A percentile compares a stretch with the other conserved stretches of the same genome.
phyloP scores from a whole-genome alignment of 2,113 vertebrate genomes.

The Verasper variegatus region DNA sequence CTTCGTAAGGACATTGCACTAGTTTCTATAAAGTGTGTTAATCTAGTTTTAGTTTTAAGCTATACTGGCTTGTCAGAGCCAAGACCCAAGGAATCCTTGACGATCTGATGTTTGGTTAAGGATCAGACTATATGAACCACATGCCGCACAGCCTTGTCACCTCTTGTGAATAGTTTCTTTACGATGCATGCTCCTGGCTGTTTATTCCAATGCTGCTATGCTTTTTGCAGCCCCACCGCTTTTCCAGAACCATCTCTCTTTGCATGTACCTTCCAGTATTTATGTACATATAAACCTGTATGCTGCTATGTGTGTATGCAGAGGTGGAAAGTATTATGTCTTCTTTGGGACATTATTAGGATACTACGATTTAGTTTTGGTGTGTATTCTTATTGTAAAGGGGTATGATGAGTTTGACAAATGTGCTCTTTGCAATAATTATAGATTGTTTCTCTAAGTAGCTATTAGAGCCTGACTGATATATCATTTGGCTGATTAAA shows the following conservation, averaged over 20 bases:
- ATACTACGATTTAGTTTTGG: too few species aligned
- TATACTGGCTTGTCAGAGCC: background rate
- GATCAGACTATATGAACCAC: background rate
- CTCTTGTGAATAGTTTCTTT: slow-evolving; percentile 42
- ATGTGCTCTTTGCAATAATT: too few species aligned
- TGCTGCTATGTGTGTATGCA: slow-evolving; percentile 22
- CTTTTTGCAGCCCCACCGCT: slow-evolving; percentile 41
- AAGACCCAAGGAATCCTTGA: background rate
- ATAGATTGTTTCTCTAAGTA: too few species aligned
- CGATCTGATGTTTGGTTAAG: slow-evolving; percentile 1
- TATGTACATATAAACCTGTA: slow-evolving; percentile 13
- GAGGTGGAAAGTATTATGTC: slow-evolving; percentile 56
- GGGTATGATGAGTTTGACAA: too few species aligned
- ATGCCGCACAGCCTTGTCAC: slow-evolving; percentile 4
- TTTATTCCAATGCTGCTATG: slow-evolving; percentile 36
- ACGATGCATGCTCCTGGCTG: slow-evolving; percentile 78
- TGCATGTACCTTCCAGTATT: slow-evolving; percentile 84
- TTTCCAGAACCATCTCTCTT: slow-evolving; percentile 57
- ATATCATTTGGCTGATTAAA: too few species aligned
- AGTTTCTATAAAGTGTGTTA: background rate
- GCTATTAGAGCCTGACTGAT: too few species aligned
- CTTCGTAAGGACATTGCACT: too few species aligned
- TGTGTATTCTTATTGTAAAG: too few species aligned
- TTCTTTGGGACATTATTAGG: background rate
- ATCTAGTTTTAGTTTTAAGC: background rate